Base-by-base conservation (phyloP, 2,113 vertebrate genomes). In the Sinocyclocheilus maitianheensis region DNA sequence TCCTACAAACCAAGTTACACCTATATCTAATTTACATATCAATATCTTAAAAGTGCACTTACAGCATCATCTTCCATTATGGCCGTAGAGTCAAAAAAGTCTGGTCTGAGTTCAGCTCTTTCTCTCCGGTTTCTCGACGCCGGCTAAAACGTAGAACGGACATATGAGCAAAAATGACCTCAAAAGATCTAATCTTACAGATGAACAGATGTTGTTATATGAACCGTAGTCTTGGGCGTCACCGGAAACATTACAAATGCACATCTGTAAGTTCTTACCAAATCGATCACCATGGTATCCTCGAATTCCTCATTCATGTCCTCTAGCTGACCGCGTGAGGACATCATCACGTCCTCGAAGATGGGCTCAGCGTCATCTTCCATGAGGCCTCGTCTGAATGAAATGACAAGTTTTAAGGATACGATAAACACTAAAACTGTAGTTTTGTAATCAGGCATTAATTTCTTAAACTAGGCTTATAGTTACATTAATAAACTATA, bases 321-420 rank as follows among this genome's bases (percentile, higher is more conserved):
- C 92, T 99, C 98, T 92, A 99, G 93, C 85, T 99, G 98, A 82
- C 98, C 97, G 79, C 98, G 95, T 60, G 98, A 99, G 75, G 98
- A 99, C 98, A 99, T 99, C 98, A 99, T 99, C 84, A 99, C 98
- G 86, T 99, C 98, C 92, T 99, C 98, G 87, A 99, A 99, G 93
- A 99, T 99, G 76, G 98, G 98, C 94, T 99, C 98, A 2, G 98
- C 98, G 14, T 99, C 98, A 91, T 99, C 98, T 92, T 99, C 98
- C 98, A 99, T 99, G 90, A 99, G 94, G 83, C 98, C 97, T 60
- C 98, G 97, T 81, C 98, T 99, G 85, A 78, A 85, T 37, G 2
- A 34, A 48, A 67, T 13, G 16, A 43, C 18, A 6, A 14, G 48
- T 34, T 43, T 43, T 43, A 46, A 46, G 9, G 9, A 85, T 3